phyloP scores from a whole-genome alignment of 2,888 invertebrate species.

The Microctonus aethiopoides region DNA sequence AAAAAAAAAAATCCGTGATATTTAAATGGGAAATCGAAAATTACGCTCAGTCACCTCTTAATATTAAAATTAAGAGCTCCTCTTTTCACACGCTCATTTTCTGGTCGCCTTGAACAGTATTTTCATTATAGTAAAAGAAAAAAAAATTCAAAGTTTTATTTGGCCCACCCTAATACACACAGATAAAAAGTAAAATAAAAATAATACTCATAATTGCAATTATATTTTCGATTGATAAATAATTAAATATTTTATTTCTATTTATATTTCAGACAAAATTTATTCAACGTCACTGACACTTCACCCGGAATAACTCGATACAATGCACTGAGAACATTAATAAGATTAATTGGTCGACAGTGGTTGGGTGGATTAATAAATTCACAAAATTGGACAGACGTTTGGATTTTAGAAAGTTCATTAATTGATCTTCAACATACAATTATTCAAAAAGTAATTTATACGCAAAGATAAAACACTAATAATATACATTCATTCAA shows the following conservation, averaged over 20 bases:
- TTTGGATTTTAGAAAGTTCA: constrained; percentile 68
- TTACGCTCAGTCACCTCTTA: no score
- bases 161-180: no score
- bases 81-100: no score
- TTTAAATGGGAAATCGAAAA: no score
- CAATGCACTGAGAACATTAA: constrained; percentile 48
- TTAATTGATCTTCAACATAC: constrained; percentile 69
- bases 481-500: constrained; percentile 13
- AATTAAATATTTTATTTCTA: constrained; percentile 4
- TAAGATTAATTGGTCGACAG: constrained; percentile 65
- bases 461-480: constrained; percentile 34
- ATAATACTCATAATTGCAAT: no score
- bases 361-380: constrained; percentile 67
- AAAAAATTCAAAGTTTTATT: no score
- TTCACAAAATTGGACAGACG: constrained; percentile 58
- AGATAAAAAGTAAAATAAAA: constrained; percentile 6
- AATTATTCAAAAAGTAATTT: constrained; percentile 54
- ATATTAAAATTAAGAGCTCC: no score
- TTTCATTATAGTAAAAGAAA: no score
- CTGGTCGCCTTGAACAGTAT: no score
- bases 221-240: background rate
- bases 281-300: constrained; percentile 44
- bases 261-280: constrained; percentile 49
- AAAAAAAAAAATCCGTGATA: no score
- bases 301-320: constrained; percentile 48